These are phyloP conservation scores for Thymelicus lineola DNA, from an alignment of 2,888 invertebrate genomes.

Conservation along the genomic window DNA sequence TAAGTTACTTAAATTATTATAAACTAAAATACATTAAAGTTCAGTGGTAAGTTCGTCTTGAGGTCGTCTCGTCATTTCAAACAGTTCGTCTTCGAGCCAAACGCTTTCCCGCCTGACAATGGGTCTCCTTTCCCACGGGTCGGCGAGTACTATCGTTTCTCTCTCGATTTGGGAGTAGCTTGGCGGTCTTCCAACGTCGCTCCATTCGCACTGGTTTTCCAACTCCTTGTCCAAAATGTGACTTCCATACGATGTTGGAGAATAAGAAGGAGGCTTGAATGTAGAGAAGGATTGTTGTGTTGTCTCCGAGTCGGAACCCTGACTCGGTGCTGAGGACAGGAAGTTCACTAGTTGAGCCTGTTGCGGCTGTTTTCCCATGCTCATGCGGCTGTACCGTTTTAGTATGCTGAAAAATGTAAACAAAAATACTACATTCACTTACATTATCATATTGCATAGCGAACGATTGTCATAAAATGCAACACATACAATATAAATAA, in stretches of 20 bases:
- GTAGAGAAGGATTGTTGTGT: slow-evolving; percentile 80
- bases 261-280: slow-evolving; percentile 80
- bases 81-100: slow-evolving; percentile 92
- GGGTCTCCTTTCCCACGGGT: slow-evolving; percentile 80
- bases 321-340: slow-evolving; percentile 86
- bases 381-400: slow-evolving; percentile 87
- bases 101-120: slow-evolving; percentile 84
- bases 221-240: slow-evolving; percentile 72
- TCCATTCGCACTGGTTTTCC: slow-evolving; percentile 81
- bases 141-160: slow-evolving; percentile 74
- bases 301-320: slow-evolving; percentile 70
- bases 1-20: too few species aligned
- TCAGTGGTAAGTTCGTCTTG: slow-evolving; percentile 96
- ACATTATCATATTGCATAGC: too few species aligned
- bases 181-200: slow-evolving; percentile 82
- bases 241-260: slow-evolving; percentile 80
- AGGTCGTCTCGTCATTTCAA: slow-evolving; percentile 93
- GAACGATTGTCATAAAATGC: too few species aligned
- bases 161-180: slow-evolving; percentile 78
- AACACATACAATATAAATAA: too few species aligned
- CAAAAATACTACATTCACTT: background rate
- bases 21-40: slow-evolving; percentile 77
- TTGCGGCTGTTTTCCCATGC: slow-evolving; percentile 81
- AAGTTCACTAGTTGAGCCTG: slow-evolving; percentile 92
- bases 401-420: slow-evolving; percentile 75